Percentiles rank a stretch among this genome's conserved stretches.
These are phyloP conservation scores for Cossypha caffra DNA, from an alignment of 2,797 vertebrate species.

Conservation along the genomic window DNA sequence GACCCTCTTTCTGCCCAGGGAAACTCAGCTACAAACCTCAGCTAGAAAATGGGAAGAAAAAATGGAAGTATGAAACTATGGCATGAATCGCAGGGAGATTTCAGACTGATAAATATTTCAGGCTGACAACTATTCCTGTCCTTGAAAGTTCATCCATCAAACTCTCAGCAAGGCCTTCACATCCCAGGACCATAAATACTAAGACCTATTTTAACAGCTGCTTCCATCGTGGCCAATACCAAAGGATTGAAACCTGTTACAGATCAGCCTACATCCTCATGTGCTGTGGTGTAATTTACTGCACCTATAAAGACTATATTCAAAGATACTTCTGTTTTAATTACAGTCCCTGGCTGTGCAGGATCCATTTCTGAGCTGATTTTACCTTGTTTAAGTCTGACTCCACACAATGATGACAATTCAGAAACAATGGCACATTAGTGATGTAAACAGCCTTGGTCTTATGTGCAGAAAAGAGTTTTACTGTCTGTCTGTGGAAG, in stretches of 20 bases:
- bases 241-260: not conserved
- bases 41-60: not conserved
- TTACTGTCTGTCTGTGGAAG: not conserved
- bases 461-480: not conserved
- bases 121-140: slow-evolving; percentile 64
- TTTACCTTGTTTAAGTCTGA: not conserved
- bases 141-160: slow-evolving; percentile 67
- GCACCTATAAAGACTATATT: slow-evolving; percentile 9
- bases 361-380: not conserved
- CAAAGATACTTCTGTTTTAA: not conserved
- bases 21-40: not conserved
- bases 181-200: slow-evolving; percentile 59
- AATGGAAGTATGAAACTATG: not conserved
- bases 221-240: not conserved
- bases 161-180: slow-evolving; percentile 51
- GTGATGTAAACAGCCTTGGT: not conserved
- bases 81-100: not conserved
- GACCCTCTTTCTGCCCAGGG: fast-evolving
- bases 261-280: not conserved
- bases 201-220: slow-evolving; percentile 40
- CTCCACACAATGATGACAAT: not conserved
- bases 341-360: not conserved
- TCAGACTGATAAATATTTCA: slow-evolving; percentile 69
- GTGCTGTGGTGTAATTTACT: not conserved
- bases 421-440: slow-evolving; percentile 1